These are phyloP conservation scores for Naso thynnoides DNA, from an alignment of 2,797 vertebrate genomes.

Conservation along the genomic window DNA sequence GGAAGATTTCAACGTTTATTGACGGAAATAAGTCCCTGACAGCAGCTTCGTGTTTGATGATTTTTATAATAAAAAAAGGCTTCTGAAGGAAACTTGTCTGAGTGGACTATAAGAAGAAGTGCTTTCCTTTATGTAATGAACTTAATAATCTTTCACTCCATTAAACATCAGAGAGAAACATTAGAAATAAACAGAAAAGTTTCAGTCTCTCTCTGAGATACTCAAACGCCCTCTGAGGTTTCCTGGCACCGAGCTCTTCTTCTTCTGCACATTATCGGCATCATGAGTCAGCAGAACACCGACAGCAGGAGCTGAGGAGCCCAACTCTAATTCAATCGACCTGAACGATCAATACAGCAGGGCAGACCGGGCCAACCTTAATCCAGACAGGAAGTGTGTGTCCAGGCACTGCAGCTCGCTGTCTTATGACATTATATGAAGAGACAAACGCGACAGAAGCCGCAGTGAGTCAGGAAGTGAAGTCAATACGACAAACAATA, in stretches of 20 bases:
- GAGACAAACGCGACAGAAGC: background rate
- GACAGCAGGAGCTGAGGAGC: background rate
- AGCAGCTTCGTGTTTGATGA: background rate
- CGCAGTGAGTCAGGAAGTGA: background rate
- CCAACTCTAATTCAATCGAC: slow-evolving; percentile 15
- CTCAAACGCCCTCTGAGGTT: background rate
- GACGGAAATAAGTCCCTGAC: background rate
- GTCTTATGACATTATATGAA: background rate
- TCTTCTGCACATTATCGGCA: background rate
- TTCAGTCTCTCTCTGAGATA: background rate
- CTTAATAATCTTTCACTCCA: background rate
- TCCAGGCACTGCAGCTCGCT: background rate
- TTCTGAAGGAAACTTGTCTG: background rate
- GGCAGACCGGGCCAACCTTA: slow-evolving; percentile 1
- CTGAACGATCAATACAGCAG: slow-evolving; percentile 17
- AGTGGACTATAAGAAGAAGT: too few relatives aligned
- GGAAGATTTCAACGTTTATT: background rate
- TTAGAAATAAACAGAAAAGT: background rate
- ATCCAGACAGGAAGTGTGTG: slow-evolving; percentile 18
- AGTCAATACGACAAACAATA: too few relatives aligned
- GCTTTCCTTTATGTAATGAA: background rate
- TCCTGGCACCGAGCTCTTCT: background rate
- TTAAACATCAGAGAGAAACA: background rate
- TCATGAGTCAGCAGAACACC: slow-evolving; percentile 42
- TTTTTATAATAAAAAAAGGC: background rate